Conservation (phyloP, 1,140 invertebrate species). For the Heliconius melpomene region DNA sequence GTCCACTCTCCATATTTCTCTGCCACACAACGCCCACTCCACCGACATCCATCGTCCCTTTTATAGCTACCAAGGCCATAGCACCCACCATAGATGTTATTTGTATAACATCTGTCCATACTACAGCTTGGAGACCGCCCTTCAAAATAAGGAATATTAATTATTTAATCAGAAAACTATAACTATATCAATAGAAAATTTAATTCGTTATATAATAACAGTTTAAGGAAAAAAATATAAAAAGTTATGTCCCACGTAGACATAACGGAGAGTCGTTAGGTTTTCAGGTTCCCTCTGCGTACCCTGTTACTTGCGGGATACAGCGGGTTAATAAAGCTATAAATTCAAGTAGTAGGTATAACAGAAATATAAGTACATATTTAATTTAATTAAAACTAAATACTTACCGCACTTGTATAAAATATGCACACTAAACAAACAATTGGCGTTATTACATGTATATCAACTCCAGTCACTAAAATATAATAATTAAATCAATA, state of each 20-base stretch:
- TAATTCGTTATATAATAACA: no score
- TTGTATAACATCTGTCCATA: conserved; percentile 97
- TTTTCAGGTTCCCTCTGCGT: neutral
- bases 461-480: conserved; percentile 92
- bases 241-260: no score
- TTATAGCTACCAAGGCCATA: conserved; percentile 89
- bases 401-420: conserved; percentile 93
- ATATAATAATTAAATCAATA: no score
- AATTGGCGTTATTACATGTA: conserved; percentile 90
- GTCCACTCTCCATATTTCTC: conserved; percentile 86
- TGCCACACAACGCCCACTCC: conserved; percentile 88
- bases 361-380: neutral
- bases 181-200: no score
- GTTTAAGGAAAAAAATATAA: no score
- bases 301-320: no score
- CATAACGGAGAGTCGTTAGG: neutral
- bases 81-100: conserved; percentile 91
- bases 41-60: conserved; percentile 91
- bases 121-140: conserved; percentile 96
- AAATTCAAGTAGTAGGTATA: neutral
- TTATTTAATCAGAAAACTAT: neutral
- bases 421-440: conserved; percentile 95
- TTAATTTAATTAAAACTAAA: neutral
- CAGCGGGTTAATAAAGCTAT: neutral
- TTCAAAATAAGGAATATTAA: conserved; percentile 58